These are phyloP conservation scores for Hydropsyche betteni DNA, from an alignment of 2,888 invertebrate genomes.

Conservation along the genomic window DNA sequence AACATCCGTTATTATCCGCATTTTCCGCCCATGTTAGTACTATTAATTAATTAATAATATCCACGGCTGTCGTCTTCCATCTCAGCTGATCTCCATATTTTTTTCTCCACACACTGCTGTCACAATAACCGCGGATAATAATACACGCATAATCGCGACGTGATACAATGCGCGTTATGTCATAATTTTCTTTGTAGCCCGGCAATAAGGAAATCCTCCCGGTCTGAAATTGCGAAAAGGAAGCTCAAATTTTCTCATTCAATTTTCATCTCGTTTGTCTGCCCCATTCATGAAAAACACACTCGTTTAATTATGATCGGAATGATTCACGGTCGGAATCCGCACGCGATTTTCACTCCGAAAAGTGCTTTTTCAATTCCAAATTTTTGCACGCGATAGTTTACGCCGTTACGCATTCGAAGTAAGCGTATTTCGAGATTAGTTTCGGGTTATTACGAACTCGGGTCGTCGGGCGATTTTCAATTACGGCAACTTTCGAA, in stretches of 20 bases:
- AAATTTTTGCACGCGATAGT: too few species aligned
- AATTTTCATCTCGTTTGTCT: constrained; percentile 21
- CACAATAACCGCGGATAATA: constrained; percentile 15
- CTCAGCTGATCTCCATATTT: background rate
- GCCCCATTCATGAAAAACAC: too few species aligned
- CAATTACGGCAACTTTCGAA: too few species aligned
- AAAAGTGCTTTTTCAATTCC: too few species aligned
- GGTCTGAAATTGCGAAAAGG: constrained; percentile 14
- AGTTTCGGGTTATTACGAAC: too few species aligned
- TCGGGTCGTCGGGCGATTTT: too few species aligned
- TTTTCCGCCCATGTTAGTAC: constrained; percentile 21
- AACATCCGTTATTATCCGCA: constrained; percentile 33
- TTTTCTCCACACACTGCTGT: background rate
- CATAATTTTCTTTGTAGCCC: constrained; percentile 27
- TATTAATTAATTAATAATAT: constrained; percentile 23
- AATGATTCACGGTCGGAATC: background rate
- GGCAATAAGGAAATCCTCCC: constrained; percentile 27
- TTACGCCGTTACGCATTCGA: too few species aligned
- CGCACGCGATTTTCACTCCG: too few species aligned
- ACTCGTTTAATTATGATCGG: background rate
- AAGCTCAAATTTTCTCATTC: constrained; percentile 30
- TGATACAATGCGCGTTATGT: constrained; percentile 17
- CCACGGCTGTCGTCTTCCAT: background rate
- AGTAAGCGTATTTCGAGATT: too few species aligned
- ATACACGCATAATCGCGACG: constrained; percentile 8